Base-by-base conservation (phyloP, 1,140 invertebrate species). In the Papilio dardanus region DNA sequence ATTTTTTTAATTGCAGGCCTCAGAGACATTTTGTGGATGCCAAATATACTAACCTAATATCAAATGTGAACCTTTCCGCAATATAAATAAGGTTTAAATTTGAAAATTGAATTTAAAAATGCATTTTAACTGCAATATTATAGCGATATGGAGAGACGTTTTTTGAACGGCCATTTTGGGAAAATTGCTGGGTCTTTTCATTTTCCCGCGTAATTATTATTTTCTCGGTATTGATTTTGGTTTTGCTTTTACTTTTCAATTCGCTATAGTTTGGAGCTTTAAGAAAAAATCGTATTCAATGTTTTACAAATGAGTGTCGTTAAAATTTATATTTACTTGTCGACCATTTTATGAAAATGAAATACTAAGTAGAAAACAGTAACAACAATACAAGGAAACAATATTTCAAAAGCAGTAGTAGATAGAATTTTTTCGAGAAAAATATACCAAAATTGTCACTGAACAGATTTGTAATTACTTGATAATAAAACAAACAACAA, bases 1-100 rank as follows among this genome's bases (percentile, higher is more conserved):
- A 69, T 78, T 81, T 84, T 84, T 84, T 81, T 84, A 82, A 84
- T 81, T 81, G 78, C 46, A 69, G 75, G 40, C 74, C 77, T 78
- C 74, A 58, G 74, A 77, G 71, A 75, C 77, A 82, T 82, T 82
- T 78, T 78, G 75, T 66, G 46, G 77, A 82, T 82, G 76, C 78
- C 81, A 75, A 78, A 76, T 71, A 14, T 37, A 12, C 10, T 16
- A 62, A 28, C 35, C 3, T 16, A 28, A 40, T 33, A 65, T 46
- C 50, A n/a, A 77, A 73, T 71, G 14, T 35, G 40, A 66, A 74
- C 76, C 42, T 66, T 71, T 33, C 40, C 1, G 1, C 1, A 3
- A n/a, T 16, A 1, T 7, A 24, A 19, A 0, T 37, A 74, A 74
- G 35, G 74, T 50, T 37, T 24, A 74, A 0, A 37, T 19, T 74